These are phyloP conservation scores for Hystrix brachyura DNA, from an alignment of 2,113 vertebrate genomes.

Conservation along the genomic window DNA sequence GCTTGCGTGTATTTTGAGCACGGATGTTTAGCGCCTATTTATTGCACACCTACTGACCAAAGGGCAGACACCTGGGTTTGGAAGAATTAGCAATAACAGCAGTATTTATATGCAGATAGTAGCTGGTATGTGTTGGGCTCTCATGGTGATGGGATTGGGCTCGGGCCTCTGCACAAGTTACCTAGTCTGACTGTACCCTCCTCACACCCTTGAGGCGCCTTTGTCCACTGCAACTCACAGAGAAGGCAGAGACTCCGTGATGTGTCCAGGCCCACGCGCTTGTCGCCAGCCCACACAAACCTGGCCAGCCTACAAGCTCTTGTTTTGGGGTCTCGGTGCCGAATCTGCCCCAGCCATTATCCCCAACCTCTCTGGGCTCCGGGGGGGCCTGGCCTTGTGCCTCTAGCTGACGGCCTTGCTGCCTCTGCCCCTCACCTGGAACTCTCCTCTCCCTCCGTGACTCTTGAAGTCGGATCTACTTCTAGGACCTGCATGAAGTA, in stretches of 20 bases:
- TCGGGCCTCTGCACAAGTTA: neutral
- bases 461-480: neutral
- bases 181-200: neutral
- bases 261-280: neutral
- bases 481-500: neutral
- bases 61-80: neutral
- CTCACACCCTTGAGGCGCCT: neutral
- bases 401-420: neutral
- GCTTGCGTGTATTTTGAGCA: neutral
- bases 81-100: neutral
- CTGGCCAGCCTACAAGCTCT: neutral
- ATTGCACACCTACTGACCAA: neutral
- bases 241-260: neutral
- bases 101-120: neutral
- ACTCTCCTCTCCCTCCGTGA: neutral
- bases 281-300: neutral
- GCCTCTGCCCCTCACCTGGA: too few relatives aligned
- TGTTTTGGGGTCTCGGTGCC: neutral
- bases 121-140: neutral
- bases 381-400: neutral
- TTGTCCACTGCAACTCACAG: neutral
- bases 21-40: neutral
- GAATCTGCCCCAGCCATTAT: neutral
- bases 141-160: neutral
- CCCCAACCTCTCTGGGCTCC: neutral